These are phyloP conservation scores for Platalea minor DNA, from an alignment of 2,797 vertebrate genomes.

Conservation along the genomic window DNA sequence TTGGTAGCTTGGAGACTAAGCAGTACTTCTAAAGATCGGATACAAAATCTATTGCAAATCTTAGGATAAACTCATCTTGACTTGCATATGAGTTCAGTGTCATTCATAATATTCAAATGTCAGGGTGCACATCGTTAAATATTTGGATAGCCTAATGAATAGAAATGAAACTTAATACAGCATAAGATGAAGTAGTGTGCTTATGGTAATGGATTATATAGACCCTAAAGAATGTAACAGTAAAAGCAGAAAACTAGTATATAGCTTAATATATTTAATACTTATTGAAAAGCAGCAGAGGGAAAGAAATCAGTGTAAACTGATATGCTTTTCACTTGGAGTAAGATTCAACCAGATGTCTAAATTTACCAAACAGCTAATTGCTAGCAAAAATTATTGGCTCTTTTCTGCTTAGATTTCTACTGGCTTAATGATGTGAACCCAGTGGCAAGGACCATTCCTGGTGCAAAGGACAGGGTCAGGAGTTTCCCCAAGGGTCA, in stretches of 20 bases:
- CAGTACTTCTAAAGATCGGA: neutral
- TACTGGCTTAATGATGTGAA: neutral
- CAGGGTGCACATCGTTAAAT: neutral
- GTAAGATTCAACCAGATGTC: neutral
- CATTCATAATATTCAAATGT: neutral
- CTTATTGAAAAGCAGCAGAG: neutral
- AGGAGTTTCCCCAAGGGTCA: neutral
- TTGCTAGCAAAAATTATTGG: neutral
- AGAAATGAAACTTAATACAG: neutral
- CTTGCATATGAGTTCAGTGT: neutral
- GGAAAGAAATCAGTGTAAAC: neutral
- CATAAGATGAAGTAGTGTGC: neutral
- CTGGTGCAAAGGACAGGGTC: neutral
- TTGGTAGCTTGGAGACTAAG: neutral
- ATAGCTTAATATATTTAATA: neutral
- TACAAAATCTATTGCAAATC: neutral
- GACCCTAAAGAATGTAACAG: neutral
- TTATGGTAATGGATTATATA: neutral
- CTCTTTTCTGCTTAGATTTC: neutral
- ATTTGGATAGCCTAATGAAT: neutral
- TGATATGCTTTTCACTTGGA: neutral
- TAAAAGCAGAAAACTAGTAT: neutral
- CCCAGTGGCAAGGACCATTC: neutral
- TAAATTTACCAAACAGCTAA: neutral
- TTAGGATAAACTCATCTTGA: neutral